Evolutionary conservation across 1,140 invertebrate genomes (phyloP).

Genomic region (Drosophila albomicans): DNA sequence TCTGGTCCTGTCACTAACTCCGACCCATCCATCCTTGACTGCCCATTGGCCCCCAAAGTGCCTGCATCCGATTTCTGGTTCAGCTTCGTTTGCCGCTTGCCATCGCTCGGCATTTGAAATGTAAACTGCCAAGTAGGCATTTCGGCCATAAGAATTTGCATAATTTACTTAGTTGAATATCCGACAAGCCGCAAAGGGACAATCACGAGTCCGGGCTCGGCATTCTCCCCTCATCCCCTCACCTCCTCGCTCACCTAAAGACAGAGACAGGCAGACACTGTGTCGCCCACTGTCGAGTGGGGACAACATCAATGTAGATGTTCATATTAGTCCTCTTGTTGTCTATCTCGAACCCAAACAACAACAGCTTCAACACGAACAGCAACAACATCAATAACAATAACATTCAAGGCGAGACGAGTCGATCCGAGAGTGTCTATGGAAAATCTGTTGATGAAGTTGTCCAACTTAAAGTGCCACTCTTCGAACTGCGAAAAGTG

Average conservation of each 20-base stretch:
- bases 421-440: slow-evolving; percentile 19
- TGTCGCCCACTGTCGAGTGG: background rate
- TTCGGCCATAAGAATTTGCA: slow-evolving; percentile 67
- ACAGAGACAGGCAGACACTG: background rate
- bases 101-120: slow-evolving; percentile 44
- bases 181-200: slow-evolving; percentile 52
- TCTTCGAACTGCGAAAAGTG: slow-evolving; percentile 47
- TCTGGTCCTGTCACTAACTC: slow-evolving; percentile 12
- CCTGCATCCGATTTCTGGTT: slow-evolving; percentile 40
- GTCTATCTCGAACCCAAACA: slow-evolving; percentile 17
- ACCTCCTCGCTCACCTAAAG: background rate
- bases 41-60: background rate
- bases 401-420: slow-evolving; percentile 26
- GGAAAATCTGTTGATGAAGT: slow-evolving; percentile 56
- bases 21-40: background rate
- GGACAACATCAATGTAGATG: slow-evolving; percentile 34
- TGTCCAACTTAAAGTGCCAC: slow-evolving; percentile 58
- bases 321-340: slow-evolving; percentile 38
- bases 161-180: slow-evolving; percentile 67
- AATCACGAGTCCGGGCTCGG: slow-evolving; percentile 15
- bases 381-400: slow-evolving; percentile 29
- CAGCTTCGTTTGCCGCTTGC: slow-evolving; percentile 41
- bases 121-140: slow-evolving; percentile 69
- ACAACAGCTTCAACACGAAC: background rate
- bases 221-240: too few relatives aligned